Evolutionary conservation across 1,140 invertebrate genomes (phyloP).

Genomic region (Globodera rostochiensis): DNA sequence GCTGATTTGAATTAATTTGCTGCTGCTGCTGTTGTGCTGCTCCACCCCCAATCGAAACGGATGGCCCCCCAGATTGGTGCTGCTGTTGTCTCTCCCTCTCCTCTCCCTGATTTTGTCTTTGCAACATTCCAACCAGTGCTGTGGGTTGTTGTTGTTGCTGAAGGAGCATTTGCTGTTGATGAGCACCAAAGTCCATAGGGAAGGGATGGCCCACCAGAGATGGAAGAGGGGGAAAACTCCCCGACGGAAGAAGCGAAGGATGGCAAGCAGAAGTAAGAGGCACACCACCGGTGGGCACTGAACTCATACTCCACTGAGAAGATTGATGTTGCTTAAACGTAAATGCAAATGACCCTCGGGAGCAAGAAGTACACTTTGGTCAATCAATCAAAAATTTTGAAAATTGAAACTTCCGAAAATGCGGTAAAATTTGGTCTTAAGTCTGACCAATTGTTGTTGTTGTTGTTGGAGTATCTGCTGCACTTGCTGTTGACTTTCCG

Average conservation of each 20-base stretch:
- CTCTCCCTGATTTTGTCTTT: background rate
- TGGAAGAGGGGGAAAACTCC: background rate
- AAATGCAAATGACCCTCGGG: background rate
- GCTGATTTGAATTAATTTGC: background rate
- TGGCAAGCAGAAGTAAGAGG: background rate
- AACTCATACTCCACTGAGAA: conserved; percentile 10
- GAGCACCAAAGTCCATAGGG: background rate
- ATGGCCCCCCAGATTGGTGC: background rate
- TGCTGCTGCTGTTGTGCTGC: background rate
- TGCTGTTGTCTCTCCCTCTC: conserved; percentile 9
- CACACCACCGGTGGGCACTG: too few relatives aligned
- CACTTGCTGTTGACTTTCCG: conserved; percentile 26
- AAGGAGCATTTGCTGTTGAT: conserved; percentile 17
- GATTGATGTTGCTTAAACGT: conserved; percentile 20
- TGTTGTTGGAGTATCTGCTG: conserved; percentile 26
- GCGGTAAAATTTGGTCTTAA: too few relatives aligned
- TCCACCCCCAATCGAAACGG: background rate
- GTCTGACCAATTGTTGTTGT: conserved; percentile 31
- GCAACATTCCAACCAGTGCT: conserved; percentile 22
- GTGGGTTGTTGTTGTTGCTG: conserved; percentile 21
- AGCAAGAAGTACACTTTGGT: background rate
- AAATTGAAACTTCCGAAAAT: background rate
- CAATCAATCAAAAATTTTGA: too few relatives aligned
- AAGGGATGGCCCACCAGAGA: background rate
- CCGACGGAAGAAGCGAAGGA: background rate